A percentile compares a stretch with the other conserved stretches of the same genome.
Conservation (phyloP, 2,888 invertebrate genomes). For the Andrena camellia region DNA sequence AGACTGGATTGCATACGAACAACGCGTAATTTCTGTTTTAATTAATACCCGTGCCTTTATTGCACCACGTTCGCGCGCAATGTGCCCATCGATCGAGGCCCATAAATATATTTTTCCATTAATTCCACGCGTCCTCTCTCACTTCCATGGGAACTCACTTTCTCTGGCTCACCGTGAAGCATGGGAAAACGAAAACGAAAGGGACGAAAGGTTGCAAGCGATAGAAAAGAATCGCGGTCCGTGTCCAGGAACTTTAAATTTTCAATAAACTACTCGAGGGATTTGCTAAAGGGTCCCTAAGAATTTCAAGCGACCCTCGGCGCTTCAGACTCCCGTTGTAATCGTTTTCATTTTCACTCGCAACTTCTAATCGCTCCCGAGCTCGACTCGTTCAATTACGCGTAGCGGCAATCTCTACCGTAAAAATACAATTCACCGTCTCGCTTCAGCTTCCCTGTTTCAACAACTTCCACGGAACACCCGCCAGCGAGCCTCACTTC, state of each 20-base stretch:
- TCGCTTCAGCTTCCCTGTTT: neutral
- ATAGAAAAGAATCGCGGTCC: neutral
- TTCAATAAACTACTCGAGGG: neutral
- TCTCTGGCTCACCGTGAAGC: no score
- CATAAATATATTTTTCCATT: conserved; percentile 16
- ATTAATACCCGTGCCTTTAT: conserved; percentile 30
- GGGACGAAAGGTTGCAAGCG: no score
- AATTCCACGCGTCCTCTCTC: no score
- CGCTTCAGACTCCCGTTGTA: neutral
- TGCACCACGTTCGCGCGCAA: neutral
- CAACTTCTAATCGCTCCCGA: conserved; percentile 25
- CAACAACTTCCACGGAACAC: neutral
- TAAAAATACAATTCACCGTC: conserved; percentile 22
- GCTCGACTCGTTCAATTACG: conserved; percentile 18
- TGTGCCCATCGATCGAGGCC: neutral
- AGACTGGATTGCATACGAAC: neutral
- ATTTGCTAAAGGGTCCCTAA: neutral
- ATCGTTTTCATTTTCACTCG: conserved; percentile 6
- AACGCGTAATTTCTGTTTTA: conserved; percentile 23
- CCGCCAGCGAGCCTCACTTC: neutral
- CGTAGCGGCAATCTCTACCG: conserved; percentile 14
- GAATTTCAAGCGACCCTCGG: neutral
- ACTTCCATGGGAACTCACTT: no score
- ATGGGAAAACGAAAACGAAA: no score
- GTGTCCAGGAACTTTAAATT: neutral